Evolutionary conservation across 2,888 invertebrate species (phyloP), one percentile per base, ranked within the genome.

Genomic region (Ennomos fuscantarius): DNA sequence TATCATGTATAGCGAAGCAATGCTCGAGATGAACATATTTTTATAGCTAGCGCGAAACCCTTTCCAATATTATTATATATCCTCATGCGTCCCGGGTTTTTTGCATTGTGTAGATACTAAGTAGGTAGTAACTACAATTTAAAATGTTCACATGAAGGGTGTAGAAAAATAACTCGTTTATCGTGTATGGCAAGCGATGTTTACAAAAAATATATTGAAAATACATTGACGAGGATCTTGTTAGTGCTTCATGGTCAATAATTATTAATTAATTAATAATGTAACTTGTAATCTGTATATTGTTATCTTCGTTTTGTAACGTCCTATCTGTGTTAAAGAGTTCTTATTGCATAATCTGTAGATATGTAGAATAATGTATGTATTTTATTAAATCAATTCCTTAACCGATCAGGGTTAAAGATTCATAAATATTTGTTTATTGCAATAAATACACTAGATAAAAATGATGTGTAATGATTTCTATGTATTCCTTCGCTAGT

Each of bases 401-500:
- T 57, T 52, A 60, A 60, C 49, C 55, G 53, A 60, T 69, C 75
- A 74, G 76, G 75, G 74, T 73, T 54, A 56, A 63, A 59, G 55
- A 68, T 61, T 39, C 46, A 60, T 55, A 68, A 65, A 62, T 68
- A 69, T 68, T 67, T 70, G 70, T 70, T 70, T 69, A 69, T 60
- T 65, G 70, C 72, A 69, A 72, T 66, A 70, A 66, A 65, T 61
- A 48, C 8, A 35, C 24, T 53, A 63, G 58, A 59, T 36, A 50
- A 51, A 47, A 32, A 2, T 44, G 11, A 39, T 40, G 43, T 60
- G 55, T 55, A 53, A 24, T 42, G 12, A 39, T 50, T 39, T 42
- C 8, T 9, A 33, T 6, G 24, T 24, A 24, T 24, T 24, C 24
- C 24, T 24, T 24, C 24, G 24, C 24, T 24, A 24, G 24, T 24